A percentile compares a stretch with the other conserved stretches of the same genome.
Conservation (phyloP, 64 coral and sea anemone species). For the Pachyseris speciosa region DNA sequence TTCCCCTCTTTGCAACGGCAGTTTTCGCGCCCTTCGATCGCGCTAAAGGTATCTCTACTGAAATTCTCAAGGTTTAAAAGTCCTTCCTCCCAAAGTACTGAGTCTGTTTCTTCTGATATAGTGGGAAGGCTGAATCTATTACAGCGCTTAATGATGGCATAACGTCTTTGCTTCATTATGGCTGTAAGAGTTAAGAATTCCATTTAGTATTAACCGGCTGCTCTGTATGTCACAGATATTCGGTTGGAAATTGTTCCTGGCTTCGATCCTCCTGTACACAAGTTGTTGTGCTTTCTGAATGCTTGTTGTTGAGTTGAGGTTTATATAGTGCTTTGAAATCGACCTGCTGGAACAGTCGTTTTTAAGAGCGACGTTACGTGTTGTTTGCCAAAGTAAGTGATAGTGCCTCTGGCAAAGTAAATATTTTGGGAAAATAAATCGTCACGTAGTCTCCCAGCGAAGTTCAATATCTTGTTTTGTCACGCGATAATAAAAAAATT, state of each 20-base stretch:
- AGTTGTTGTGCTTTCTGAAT: neutral
- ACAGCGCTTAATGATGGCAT: neutral
- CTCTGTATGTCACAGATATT: neutral
- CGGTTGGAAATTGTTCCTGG: neutral
- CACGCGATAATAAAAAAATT: neutral
- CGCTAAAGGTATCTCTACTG: neutral
- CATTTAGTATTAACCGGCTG: neutral
- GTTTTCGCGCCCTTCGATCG: neutral
- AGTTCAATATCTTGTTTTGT: neutral
- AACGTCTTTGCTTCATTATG: neutral
- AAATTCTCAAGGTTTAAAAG: neutral
- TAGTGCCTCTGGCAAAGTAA: neutral
- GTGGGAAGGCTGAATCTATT: neutral
- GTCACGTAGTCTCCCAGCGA: constrained; percentile 8
- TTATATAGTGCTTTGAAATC: neutral
- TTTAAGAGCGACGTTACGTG: constrained; percentile 4
- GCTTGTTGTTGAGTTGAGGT: neutral
- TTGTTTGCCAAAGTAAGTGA: neutral
- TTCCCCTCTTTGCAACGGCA: neutral
- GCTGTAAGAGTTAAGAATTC: neutral
- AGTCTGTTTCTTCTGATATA: constrained; percentile 5
- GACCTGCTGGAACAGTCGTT: neutral
- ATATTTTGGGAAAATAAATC: neutral
- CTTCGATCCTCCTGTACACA: neutral
- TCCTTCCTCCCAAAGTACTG: neutral